A percentile compares a stretch with the other conserved stretches of the same genome.
phyloP scores from a whole-genome alignment of 2,888 invertebrate genomes.

The Chrysotoxum bicinctum region DNA sequence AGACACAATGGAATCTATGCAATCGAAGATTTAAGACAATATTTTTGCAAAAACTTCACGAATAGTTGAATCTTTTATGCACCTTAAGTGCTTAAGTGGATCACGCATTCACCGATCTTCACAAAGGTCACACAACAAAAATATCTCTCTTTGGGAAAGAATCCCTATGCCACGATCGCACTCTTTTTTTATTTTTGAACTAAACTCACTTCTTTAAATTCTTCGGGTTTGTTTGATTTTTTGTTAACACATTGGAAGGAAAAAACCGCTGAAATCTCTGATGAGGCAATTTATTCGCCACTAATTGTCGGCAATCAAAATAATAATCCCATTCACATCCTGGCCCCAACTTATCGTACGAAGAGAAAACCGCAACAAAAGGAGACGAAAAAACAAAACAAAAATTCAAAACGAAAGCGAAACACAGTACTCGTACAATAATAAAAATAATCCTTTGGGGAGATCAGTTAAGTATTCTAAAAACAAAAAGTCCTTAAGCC shows the following conservation, averaged over 20 bases:
- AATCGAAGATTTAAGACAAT: neutral
- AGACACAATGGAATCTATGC: neutral
- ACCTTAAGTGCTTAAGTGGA: neutral
- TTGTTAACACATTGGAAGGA: neutral
- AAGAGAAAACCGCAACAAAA: slow-evolving; percentile 48
- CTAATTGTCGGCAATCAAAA: slow-evolving; percentile 68
- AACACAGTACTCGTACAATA: too few species aligned
- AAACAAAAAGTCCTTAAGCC: neutral
- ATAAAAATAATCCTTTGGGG: slow-evolving; percentile 14
- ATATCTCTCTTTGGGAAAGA: neutral
- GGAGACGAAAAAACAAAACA: neutral
- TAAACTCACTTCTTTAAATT: slow-evolving; percentile 18
- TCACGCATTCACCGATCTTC: slow-evolving; percentile 16
- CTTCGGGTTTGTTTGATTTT: neutral
- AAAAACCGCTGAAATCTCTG: slow-evolving; percentile 33
- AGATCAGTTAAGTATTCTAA: neutral
- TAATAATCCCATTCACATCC: slow-evolving; percentile 68
- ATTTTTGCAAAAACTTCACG: neutral
- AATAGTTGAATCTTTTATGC: slow-evolving; percentile 23
- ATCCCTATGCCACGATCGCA: slow-evolving; percentile 40
- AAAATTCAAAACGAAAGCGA: slow-evolving; percentile 25
- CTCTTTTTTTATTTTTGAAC: too few species aligned
- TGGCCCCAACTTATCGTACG: slow-evolving; percentile 21
- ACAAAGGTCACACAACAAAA: slow-evolving; percentile 10
- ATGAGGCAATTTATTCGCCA: slow-evolving; percentile 43